phyloP scores from a whole-genome alignment of 2,888 invertebrate species.

The Cartodere bifasciata region DNA sequence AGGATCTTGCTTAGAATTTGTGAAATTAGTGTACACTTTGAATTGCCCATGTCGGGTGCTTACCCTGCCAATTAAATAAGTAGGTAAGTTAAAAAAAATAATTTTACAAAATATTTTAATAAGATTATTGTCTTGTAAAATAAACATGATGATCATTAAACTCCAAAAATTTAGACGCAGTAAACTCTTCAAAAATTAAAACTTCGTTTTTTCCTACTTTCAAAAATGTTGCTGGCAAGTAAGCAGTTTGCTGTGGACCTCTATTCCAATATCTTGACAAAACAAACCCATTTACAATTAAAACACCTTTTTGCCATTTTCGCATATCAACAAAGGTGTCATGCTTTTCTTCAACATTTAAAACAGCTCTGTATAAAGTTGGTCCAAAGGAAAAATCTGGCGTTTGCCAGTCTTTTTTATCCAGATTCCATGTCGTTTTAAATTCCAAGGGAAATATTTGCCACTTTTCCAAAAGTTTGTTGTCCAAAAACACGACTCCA shows the following conservation, averaged over 20 bases:
- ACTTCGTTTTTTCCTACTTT: background rate
- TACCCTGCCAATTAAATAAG: too few species aligned
- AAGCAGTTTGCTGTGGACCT: background rate
- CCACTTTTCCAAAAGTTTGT: background rate
- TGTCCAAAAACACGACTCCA: constrained; percentile 1
- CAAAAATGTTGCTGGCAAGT: constrained; percentile 1
- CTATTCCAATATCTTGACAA: background rate
- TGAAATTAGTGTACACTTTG: too few species aligned
- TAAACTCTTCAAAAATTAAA: background rate
- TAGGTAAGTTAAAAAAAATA: too few species aligned
- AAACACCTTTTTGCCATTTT: background rate
- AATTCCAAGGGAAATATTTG: constrained; percentile 1
- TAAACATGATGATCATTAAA: too few species aligned
- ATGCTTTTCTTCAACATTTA: background rate
- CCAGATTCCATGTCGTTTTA: background rate
- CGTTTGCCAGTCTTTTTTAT: background rate
- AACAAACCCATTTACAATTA: background rate
- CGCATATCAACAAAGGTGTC: constrained; percentile 1
- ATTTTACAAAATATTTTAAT: too few species aligned
- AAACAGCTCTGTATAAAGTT: background rate
- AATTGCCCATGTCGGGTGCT: too few species aligned
- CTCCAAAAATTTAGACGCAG: too few species aligned
- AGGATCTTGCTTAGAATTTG: too few species aligned
- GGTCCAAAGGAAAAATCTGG: background rate
- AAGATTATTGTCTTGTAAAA: too few species aligned